Percentiles rank a stretch among this genome's conserved stretches.
These are phyloP conservation scores for Orius laevigatus DNA, from an alignment of 1,140 invertebrate genomes.

Conservation along the genomic window DNA sequence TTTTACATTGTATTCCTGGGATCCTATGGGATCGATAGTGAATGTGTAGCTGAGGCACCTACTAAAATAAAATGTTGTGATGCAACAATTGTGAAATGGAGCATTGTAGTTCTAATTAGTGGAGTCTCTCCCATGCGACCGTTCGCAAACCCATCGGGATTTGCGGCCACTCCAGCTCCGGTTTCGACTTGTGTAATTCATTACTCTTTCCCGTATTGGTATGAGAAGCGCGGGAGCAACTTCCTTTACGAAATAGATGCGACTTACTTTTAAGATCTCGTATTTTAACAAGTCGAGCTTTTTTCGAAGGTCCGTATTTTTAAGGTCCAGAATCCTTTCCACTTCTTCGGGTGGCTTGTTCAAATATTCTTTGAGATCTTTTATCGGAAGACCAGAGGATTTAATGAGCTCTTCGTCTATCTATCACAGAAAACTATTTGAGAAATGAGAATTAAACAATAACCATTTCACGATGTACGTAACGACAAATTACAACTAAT, in stretches of 20 bases:
- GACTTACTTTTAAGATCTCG: constrained; percentile 37
- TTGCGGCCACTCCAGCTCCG: neutral
- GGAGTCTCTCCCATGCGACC: too few relatives aligned
- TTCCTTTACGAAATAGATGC: neutral
- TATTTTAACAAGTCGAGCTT: constrained; percentile 55
- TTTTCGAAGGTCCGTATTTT: constrained; percentile 56
- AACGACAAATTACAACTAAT: neutral
- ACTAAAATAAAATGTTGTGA: too few relatives aligned
- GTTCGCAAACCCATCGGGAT: too few relatives aligned
- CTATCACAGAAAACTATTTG: neutral
- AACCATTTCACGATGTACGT: neutral
- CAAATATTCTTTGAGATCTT: constrained; percentile 24
- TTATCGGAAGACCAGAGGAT: constrained; percentile 23
- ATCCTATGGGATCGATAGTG: too few relatives aligned
- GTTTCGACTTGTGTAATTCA: constrained; percentile 13
- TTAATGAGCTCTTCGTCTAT: constrained; percentile 27
- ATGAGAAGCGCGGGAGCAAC: neutral
- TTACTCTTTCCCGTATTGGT: too few relatives aligned
- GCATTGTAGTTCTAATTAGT: too few relatives aligned
- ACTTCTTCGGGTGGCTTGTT: constrained; percentile 37
- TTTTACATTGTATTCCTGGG: too few relatives aligned
- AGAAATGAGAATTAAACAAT: neutral
- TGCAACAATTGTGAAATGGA: too few relatives aligned
- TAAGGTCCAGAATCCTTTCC: constrained; percentile 46
- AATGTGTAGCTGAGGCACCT: too few relatives aligned